A percentile compares a stretch with the other conserved stretches of the same genome.
Conservation (phyloP, 2,888 invertebrate species). For the Thymelicus sylvestris region DNA sequence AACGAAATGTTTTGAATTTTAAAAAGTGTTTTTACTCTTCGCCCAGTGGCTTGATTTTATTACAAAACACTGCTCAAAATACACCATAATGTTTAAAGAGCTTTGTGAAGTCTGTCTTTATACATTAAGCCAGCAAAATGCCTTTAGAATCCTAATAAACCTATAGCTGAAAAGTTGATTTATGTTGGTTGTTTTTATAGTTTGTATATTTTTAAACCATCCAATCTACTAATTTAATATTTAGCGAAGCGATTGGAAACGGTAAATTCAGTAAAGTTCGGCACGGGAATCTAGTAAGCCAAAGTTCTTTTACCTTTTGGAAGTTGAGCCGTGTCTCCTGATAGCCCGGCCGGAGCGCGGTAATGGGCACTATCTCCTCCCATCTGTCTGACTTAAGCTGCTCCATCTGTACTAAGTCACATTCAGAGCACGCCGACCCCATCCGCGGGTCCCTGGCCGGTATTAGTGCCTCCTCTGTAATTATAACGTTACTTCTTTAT, state of each 20-base stretch:
- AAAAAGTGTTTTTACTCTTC: too few species aligned
- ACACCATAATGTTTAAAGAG: too few species aligned
- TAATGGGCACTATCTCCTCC: conserved; percentile 83
- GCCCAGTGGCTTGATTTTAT: too few species aligned
- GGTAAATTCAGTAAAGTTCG: background rate
- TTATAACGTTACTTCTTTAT: conserved; percentile 32
- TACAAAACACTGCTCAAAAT: too few species aligned
- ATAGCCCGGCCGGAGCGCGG: conserved; percentile 81
- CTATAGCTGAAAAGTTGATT: too few species aligned
- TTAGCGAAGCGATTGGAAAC: background rate
- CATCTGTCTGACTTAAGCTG: conserved; percentile 79
- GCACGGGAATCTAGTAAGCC: background rate
- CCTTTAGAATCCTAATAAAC: too few species aligned
- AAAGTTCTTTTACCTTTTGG: conserved; percentile 68
- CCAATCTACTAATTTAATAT: background rate
- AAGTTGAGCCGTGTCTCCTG: conserved; percentile 85
- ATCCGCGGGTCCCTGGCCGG: conserved; percentile 72
- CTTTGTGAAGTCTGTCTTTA: too few species aligned
- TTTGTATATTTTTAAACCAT: too few species aligned
- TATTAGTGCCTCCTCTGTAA: conserved; percentile 75
- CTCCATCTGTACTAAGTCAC: conserved; percentile 72
- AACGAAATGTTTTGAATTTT: too few species aligned
- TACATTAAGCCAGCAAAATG: too few species aligned
- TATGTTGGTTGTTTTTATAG: too few species aligned
- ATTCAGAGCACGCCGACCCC: conserved; percentile 78